These are phyloP conservation scores for Tarsius wallacei DNA, from an alignment of 2,797 vertebrate species.

Conservation along the genomic window DNA sequence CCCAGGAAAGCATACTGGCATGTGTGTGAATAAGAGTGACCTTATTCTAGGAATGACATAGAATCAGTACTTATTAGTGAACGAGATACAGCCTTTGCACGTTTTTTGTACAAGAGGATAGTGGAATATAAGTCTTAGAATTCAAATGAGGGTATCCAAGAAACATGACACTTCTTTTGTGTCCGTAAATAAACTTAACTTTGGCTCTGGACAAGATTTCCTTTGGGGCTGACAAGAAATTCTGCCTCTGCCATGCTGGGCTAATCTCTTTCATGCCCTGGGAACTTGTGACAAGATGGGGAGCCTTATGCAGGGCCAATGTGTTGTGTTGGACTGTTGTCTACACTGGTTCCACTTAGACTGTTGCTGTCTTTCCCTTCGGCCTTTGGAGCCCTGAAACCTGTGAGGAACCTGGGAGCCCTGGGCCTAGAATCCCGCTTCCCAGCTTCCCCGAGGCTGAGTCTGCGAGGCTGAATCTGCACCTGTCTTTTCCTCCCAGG, in stretches of 20 bases:
- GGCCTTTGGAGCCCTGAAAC: background rate
- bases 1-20: background rate
- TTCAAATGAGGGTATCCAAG: constrained; percentile 27
- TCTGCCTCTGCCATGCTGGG: background rate
- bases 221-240: background rate
- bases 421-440: background rate
- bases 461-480: rapidly evolving
- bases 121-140: background rate
- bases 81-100: background rate
- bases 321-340: background rate
- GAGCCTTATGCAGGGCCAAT: background rate
- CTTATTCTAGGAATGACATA: background rate
- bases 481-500: background rate
- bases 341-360: background rate
- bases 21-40: background rate
- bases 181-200: constrained; percentile 11
- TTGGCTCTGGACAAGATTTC: constrained; percentile 3
- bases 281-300: background rate
- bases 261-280: background rate
- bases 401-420: background rate
- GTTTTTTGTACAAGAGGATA: background rate
- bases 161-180: background rate
- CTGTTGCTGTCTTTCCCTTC: background rate
- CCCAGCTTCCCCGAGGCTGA: background rate
- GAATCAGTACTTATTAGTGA: background rate